phyloP scores from a whole-genome alignment of 2,113 vertebrate genomes.

The Pteropus alecto region DNA sequence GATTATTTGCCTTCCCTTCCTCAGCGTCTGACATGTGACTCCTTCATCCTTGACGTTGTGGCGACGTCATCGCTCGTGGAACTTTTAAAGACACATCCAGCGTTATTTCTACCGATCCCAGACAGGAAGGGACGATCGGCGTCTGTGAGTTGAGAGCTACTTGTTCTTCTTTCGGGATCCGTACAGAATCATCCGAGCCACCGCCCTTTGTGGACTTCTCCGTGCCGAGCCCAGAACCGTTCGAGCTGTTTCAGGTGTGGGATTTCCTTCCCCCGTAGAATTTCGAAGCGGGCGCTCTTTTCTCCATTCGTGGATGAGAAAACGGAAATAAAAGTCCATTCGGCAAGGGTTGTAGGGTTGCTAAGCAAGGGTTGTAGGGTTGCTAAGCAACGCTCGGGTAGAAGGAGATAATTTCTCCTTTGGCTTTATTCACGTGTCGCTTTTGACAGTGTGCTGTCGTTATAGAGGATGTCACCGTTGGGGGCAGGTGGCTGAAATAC shows the following conservation, averaged over 20 bases:
- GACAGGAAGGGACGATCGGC: neutral
- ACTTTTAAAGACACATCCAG: neutral
- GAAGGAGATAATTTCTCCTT: neutral
- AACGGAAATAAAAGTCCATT: neutral
- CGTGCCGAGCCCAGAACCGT: neutral
- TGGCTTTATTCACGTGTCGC: neutral
- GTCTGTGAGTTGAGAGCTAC: too few species aligned
- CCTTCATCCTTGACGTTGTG: neutral
- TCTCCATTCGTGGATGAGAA: neutral
- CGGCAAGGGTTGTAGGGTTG: neutral
- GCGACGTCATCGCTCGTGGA: neutral
- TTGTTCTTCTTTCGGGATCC: neutral
- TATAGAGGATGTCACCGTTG: neutral
- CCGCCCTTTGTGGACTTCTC: neutral
- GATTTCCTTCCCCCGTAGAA: neutral
- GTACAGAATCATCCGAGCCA: neutral
- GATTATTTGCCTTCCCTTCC: neutral
- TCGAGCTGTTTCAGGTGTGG: neutral
- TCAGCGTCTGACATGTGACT: neutral
- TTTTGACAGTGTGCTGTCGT: neutral
- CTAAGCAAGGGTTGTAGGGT: neutral
- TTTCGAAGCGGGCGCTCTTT: neutral
- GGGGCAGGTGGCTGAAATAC: neutral
- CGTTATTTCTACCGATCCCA: neutral
- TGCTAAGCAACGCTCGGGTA: neutral